Evolutionary conservation across 1,140 invertebrate species (phyloP).

Genomic region (Drosophila pallidifrons): DNA sequence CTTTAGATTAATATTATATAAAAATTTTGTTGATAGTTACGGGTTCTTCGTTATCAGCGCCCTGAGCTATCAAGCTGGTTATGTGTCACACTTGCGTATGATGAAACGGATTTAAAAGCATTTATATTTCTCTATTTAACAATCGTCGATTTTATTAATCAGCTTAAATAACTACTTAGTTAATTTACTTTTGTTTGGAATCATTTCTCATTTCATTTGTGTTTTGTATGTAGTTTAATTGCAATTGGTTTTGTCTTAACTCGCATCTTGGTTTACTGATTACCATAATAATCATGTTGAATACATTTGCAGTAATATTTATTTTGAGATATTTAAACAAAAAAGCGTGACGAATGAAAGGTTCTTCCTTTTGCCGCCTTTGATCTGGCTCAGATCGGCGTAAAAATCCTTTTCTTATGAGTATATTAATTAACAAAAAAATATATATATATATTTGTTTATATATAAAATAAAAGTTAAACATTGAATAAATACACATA

Average conservation of each 20-base stretch:
- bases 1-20: not conserved
- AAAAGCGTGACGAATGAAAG: not conserved
- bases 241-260: slow-evolving; percentile 1
- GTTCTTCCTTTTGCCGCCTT: not conserved
- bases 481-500: slow-evolving; percentile 44
- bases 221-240: slow-evolving; percentile 4
- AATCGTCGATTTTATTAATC: slow-evolving; percentile 48
- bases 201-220: slow-evolving; percentile 42
- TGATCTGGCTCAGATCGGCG: not conserved
- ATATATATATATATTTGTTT: no score
- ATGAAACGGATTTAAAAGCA: not conserved
- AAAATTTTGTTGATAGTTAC: not conserved
- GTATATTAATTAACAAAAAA: not conserved
- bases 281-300: slow-evolving; percentile 1
- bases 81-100: not conserved
- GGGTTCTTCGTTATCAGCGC: not conserved
- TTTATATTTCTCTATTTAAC: slow-evolving; percentile 48
- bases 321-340: slow-evolving; percentile 31
- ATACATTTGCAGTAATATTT: slow-evolving; percentile 18
- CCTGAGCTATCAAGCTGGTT: not conserved
- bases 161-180: slow-evolving; percentile 56
- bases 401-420: not conserved
- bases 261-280: not conserved
- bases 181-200: slow-evolving; percentile 47
- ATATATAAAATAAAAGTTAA: slow-evolving; percentile 5